These are phyloP conservation scores for Thamnaconus septentrionalis DNA, from an alignment of 2,113 vertebrate species.

Conservation along the genomic window DNA sequence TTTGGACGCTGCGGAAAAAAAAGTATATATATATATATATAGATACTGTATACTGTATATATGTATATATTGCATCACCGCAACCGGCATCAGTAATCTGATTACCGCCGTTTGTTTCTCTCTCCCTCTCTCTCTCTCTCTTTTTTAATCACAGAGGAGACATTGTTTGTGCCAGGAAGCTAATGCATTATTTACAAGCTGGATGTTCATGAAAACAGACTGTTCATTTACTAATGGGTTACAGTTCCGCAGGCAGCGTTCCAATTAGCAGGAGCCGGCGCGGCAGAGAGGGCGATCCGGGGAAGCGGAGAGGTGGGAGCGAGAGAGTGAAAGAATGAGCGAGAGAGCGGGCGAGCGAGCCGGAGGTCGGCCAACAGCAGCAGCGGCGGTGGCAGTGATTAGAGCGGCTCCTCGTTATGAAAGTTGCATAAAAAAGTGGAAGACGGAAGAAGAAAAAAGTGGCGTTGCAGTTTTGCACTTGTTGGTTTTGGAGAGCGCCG, in stretches of 20 bases:
- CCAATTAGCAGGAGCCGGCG: constrained; percentile 88
- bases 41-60: neutral
- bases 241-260: constrained; percentile 88
- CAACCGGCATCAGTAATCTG: constrained; percentile 56
- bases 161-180: constrained; percentile 86
- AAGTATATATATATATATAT: no score
- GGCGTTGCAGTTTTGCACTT: no score
- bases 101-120: constrained; percentile 55
- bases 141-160: constrained; percentile 43
- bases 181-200: constrained; percentile 98
- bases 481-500: no score
- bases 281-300: constrained; percentile 64
- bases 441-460: no score
- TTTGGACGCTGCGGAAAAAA: no score
- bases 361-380: constrained; percentile 25
- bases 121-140: no score
- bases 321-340: constrained; percentile 41
- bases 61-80: constrained; percentile 24
- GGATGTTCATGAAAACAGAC: constrained; percentile 96
- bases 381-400: no score
- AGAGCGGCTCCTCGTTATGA: constrained; percentile 23
- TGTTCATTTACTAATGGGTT: constrained; percentile 99
- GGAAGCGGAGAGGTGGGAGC: no score
- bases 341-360: constrained; percentile 2
- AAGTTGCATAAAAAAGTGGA: constrained; percentile 31